Evolutionary conservation across 1,140 invertebrate genomes (phyloP), one percentile per base, ranked within the genome.

Genomic region (Thaumatotibia leucotreta): DNA sequence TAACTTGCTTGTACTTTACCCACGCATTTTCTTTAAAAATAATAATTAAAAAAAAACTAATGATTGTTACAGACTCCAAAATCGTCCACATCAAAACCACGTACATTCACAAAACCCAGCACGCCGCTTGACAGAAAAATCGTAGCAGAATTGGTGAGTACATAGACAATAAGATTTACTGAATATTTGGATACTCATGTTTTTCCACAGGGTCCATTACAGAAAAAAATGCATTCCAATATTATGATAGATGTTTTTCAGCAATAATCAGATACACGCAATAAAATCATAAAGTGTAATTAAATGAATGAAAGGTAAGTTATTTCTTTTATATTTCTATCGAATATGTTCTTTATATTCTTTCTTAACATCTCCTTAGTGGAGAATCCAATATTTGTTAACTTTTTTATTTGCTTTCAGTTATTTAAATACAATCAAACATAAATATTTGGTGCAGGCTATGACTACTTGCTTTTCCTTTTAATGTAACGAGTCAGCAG

Each of bases 131-230:
- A 82, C 39, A 85, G 74, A 63, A 67, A 86, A 68, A 86, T 86
- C 24, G 83, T 89, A 24, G 85, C 86, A 0, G 85, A 86, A 63
- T 66, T 89, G 86, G 86, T 89, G 70, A 89, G 86, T 89, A 62
- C 54, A 74, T 80, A 76, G 74, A 58, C 49, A 65, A 31, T 76
- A 74, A 67, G 52, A 39, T 65, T 29, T 31, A 9, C n/a, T 39
- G 35, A 39, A n/a, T 6, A 6, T 29, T 39, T 14, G 35, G 11
- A 6, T 39, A 39, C 14, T 39, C 4, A n/a, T 39, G 35, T 39
- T 39, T 14, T 39, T 5, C 14, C n/a, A 17, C 35, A 39, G 35
- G 33, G n/a, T 3, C 14, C 14, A 14, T 39, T n/a, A 14, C 11
- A 39, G n/a, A 39, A 39, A 39, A 11, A 39, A 39, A 39, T 0